Conservation (phyloP, 2,113 vertebrate species). For the Ictidomys tridecemlineatus region DNA sequence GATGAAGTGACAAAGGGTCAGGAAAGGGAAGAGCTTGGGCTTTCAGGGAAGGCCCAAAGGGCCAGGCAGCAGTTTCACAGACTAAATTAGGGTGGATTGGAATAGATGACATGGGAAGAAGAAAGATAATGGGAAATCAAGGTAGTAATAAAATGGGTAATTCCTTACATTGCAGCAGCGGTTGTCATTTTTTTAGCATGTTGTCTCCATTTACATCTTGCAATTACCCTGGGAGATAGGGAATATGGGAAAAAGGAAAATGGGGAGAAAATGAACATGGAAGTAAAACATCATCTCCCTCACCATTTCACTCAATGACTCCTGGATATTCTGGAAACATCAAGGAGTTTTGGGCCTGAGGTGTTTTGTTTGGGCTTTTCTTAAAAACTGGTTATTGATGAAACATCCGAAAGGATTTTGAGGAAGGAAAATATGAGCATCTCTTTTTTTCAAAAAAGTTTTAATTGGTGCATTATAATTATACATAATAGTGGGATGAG, state of each 20-base stretch:
- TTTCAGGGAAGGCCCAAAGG: background rate
- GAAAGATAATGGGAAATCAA: background rate
- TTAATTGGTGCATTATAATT: no score
- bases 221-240: background rate
- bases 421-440: background rate
- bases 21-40: background rate
- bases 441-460: no score
- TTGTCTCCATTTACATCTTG: background rate
- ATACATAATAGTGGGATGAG: background rate
- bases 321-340: background rate
- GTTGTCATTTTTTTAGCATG: background rate
- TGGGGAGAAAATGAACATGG: background rate
- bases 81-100: background rate
- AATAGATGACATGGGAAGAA: background rate
- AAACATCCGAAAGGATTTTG: background rate
- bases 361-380: background rate
- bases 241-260: background rate
- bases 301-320: background rate
- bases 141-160: background rate
- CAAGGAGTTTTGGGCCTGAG: background rate
- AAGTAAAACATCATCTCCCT: background rate
- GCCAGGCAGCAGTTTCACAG: no score
- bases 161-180: background rate
- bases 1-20: background rate
- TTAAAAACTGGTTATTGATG: background rate